Base-by-base conservation (phyloP, 2,888 invertebrate genomes). In the Lordiphosa fenestrarum region DNA sequence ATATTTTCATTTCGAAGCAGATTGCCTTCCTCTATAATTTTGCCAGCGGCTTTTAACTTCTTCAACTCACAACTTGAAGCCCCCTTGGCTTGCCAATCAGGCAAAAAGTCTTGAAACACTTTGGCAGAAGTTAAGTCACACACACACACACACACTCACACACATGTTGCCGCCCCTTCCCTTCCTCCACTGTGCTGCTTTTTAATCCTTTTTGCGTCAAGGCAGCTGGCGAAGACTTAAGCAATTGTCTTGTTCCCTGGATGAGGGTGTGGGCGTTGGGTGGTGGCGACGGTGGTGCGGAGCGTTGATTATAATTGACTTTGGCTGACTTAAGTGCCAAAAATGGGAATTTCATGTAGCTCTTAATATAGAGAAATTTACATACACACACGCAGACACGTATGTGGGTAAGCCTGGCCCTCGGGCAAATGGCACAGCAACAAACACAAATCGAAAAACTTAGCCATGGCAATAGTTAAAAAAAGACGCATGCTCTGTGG, bases 281-380 rank as follows among this genome's bases (percentile, higher is more conserved):
- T 23, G 13, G 33, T 9, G 10, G 35, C 7, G 30, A 30, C n/a
- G 38, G 37, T 25, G 7, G 25, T 7, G 30, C 30, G 33, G 15
- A 36, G 73, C 71, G 82, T 69, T 78, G 84, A 87, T 86, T 82
- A 87, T 88, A 88, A 88, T 88, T 88, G 87, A 87, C 87, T 87
- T 88, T 86, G 75, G 75, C 80, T 87, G 88, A 85, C 87, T 88
- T 88, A 86, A 86, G 87, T 86, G 84, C 84, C 80, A 77, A 88
- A 88, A 80, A 89, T 89, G 89, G 89, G 89, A 89, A 88, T 88
- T 76, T 71, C 87, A 76, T 89, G 89, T 89, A 87, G 40, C 84
- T 68, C 60, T 70, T 71, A 82, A 61, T 65, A 59, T 46, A 52
- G 15, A 59, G 59, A 37, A 51, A 59, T 48, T 33, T 42, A 42